Percentiles rank a stretch among this genome's conserved stretches.
These are phyloP conservation scores for Trididemnum nubilum DNA, from an alignment of 23 tunicate genomes.

Conservation along the genomic window DNA sequence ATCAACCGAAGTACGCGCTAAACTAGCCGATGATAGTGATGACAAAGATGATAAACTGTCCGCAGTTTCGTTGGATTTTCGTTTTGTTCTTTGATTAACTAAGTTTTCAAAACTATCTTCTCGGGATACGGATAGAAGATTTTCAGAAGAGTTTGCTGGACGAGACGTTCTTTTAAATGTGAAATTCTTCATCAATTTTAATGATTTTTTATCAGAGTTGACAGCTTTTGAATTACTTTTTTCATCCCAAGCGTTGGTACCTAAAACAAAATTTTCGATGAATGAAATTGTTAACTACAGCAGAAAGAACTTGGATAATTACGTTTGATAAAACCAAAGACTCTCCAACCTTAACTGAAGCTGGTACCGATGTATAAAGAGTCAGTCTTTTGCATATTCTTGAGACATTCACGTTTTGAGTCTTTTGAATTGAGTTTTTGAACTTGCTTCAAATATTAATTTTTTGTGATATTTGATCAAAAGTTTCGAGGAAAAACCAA, in stretches of 20 bases:
- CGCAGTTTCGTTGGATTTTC: slow-evolving; percentile 31
- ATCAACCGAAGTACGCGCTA: slow-evolving; percentile 48
- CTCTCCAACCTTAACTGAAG: too few species aligned
- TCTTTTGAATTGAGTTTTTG: too few species aligned
- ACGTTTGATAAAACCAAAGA: too few species aligned
- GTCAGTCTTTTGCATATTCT: too few species aligned
- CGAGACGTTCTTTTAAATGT: not conserved
- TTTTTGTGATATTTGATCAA: too few species aligned
- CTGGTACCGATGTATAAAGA: too few species aligned
- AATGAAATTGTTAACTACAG: too few species aligned
- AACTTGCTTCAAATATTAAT: too few species aligned
- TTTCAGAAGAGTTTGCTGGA: slow-evolving; percentile 1
- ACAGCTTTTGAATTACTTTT: not conserved
- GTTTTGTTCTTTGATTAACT: slow-evolving; percentile 59
- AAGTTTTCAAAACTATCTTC: slow-evolving; percentile 47
- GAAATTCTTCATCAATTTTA: slow-evolving; percentile 28
- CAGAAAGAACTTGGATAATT: too few species aligned
- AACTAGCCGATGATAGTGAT: slow-evolving; percentile 27
- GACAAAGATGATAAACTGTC: slow-evolving; percentile 51
- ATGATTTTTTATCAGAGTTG: slow-evolving; percentile 37
- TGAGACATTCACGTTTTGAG: too few species aligned
- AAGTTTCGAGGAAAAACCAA: too few species aligned
- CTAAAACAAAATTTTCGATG: slow-evolving; percentile 25
- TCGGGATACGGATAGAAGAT: not conserved
- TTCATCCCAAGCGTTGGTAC: slow-evolving; percentile 29